phyloP scores from a whole-genome alignment of 1,140 invertebrate genomes.

The Adelges cooleyi region DNA sequence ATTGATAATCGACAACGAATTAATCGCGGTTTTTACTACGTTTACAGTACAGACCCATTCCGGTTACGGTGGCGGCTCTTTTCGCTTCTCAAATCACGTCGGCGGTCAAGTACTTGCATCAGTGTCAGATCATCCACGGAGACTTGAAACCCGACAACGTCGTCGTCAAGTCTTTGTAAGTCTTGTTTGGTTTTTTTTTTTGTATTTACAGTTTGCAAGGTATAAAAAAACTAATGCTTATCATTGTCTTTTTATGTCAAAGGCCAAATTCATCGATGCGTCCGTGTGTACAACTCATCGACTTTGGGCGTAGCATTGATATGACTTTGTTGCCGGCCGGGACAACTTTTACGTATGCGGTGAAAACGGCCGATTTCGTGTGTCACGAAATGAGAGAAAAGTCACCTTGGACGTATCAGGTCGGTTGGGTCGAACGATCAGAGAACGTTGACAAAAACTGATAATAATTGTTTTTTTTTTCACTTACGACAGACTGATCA shows the following conservation, averaged over 20 bases:
- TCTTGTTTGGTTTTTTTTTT: slow-evolving; percentile 32
- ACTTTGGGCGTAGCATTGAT: slow-evolving; percentile 80
- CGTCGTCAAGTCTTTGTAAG: slow-evolving; percentile 63
- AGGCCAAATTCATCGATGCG: slow-evolving; percentile 31
- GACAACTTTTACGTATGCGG: slow-evolving; percentile 63
- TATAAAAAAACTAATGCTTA: neutral
- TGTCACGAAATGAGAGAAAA: slow-evolving; percentile 79
- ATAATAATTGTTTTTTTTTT: no score
- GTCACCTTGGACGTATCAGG: slow-evolving; percentile 82
- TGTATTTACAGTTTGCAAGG: no score
- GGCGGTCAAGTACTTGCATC: slow-evolving; percentile 69
- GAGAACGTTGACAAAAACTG: no score
- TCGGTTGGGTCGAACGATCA: no score
- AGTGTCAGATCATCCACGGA: slow-evolving; percentile 83
- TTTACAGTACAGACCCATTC: neutral
- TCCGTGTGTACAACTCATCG: slow-evolving; percentile 64
- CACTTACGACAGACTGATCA: slow-evolving; percentile 60
- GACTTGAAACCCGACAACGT: slow-evolving; percentile 98
- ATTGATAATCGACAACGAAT: neutral
- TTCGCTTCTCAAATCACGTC: slow-evolving; percentile 21
- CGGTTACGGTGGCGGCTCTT: neutral
- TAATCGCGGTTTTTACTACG: slow-evolving; percentile 40
- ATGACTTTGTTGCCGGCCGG: slow-evolving; percentile 68
- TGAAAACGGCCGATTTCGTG: slow-evolving; percentile 62
- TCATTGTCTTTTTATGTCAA: neutral